A percentile compares a stretch with the other conserved stretches of the same genome.
phyloP scores from a whole-genome alignment of 1,140 invertebrate genomes.

The Latrodectus geometricus region DNA sequence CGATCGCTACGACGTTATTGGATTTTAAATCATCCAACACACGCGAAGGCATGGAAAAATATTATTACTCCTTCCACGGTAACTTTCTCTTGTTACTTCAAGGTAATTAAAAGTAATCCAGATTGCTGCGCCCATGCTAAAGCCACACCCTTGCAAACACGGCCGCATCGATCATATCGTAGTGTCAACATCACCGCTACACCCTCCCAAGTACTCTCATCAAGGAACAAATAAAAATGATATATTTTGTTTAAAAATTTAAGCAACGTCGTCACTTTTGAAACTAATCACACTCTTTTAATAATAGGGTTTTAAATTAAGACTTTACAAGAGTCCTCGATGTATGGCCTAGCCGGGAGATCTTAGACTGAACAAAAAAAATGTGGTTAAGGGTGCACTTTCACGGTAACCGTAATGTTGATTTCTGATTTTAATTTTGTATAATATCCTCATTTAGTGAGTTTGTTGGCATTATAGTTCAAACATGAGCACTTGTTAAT shows the following conservation, averaged over 20 bases:
- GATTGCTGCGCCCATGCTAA: background rate
- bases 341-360: too few species aligned
- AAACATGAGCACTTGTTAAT: too few species aligned
- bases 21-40: too few species aligned
- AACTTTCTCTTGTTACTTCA: background rate
- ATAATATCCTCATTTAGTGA: too few species aligned
- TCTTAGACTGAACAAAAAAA: too few species aligned
- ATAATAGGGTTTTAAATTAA: background rate
- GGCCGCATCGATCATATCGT: constrained; percentile 9
- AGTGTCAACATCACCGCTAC: constrained; percentile 26
- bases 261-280: constrained; percentile 1
- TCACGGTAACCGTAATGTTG: too few species aligned
- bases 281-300: background rate
- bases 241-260: constrained; percentile 10
- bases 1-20: too few species aligned
- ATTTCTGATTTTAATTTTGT: too few species aligned
- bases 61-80: background rate
- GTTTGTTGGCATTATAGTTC: too few species aligned
- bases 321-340: too few species aligned
- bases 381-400: too few species aligned
- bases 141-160: constrained; percentile 2
- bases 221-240: background rate
- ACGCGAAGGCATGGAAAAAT: too few species aligned
- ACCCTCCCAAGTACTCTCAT: constrained; percentile 2
- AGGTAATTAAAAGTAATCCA: background rate